Evolutionary conservation across 2,797 vertebrate species (phyloP).

Genomic region (Oreortyx pictus): DNA sequence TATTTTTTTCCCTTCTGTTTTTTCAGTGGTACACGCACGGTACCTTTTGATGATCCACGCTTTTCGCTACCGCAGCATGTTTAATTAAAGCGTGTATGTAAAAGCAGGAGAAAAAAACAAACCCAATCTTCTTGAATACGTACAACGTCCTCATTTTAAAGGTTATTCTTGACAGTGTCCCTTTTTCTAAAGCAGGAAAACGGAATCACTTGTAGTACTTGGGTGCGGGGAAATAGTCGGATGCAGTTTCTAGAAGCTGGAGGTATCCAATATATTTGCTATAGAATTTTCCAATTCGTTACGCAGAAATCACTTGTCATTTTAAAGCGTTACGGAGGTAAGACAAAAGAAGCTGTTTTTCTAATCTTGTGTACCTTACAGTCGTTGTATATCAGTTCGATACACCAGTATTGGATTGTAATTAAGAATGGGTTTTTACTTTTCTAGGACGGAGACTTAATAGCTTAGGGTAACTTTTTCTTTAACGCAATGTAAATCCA

Average conservation of each 20-base stretch:
- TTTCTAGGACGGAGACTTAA: constrained; percentile 73
- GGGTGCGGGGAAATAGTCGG: constrained; percentile 29
- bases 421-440: constrained; percentile 72
- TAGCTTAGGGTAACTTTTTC: constrained; percentile 65
- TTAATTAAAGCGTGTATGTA: background rate
- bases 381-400: constrained; percentile 60
- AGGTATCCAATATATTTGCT: constrained; percentile 47
- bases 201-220: constrained; percentile 45
- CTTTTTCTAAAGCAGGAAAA: constrained; percentile 61
- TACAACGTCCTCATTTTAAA: background rate
- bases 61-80: constrained; percentile 19
- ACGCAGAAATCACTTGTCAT: constrained; percentile 54
- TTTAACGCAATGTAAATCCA: constrained; percentile 75
- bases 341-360: constrained; percentile 61
- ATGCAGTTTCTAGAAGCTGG: constrained; percentile 27
- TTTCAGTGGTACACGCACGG: background rate
- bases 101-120: background rate
- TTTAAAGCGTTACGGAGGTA: constrained; percentile 61
- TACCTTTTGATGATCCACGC: background rate
- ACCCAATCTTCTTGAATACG: background rate
- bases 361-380: constrained; percentile 67
- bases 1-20: background rate
- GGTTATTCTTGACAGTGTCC: constrained; percentile 54
- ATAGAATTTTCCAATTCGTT: constrained; percentile 41
- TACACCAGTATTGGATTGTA: constrained; percentile 54